phyloP scores from a whole-genome alignment of 2,888 invertebrate species.

The Ichneumon xanthorius region DNA sequence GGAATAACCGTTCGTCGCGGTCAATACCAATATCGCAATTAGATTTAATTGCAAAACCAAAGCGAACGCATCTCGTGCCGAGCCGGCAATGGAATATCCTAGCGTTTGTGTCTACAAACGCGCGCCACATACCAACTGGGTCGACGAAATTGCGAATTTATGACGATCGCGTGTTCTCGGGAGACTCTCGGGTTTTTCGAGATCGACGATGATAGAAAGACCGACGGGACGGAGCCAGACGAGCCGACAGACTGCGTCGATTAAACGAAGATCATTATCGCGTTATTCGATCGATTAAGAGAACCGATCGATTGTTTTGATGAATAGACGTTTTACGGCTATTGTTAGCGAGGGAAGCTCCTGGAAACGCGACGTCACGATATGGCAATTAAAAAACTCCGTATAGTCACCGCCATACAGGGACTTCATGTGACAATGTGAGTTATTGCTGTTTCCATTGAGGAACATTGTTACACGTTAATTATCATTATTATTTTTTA shows the following conservation, averaged over 20 bases:
- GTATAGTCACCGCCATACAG: neutral
- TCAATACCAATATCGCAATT: slow-evolving; percentile 67
- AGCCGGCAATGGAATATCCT: slow-evolving; percentile 19
- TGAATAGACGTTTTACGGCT: neutral
- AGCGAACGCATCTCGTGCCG: slow-evolving; percentile 37
- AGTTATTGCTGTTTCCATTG: neutral
- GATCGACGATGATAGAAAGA: slow-evolving; percentile 15
- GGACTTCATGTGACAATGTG: neutral
- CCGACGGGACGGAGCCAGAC: neutral
- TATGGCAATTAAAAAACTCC: neutral
- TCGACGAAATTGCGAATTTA: slow-evolving; percentile 71
- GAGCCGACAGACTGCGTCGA: slow-evolving; percentile 11
- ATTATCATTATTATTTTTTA: too few species aligned
- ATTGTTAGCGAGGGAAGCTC: neutral
- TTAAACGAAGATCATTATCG: slow-evolving; percentile 2
- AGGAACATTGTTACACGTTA: neutral
- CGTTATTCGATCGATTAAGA: neutral
- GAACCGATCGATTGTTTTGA: neutral
- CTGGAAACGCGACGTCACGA: neutral
- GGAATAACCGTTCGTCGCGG: slow-evolving; percentile 57
- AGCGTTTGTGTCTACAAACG: slow-evolving; percentile 31
- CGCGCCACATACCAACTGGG: slow-evolving; percentile 78
- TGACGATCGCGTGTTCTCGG: slow-evolving; percentile 61
- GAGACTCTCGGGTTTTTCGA: slow-evolving; percentile 53
- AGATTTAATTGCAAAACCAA: slow-evolving; percentile 64